Evolutionary conservation across 2,888 invertebrate genomes (phyloP), one percentile per base, ranked within the genome.

Genomic region (Endotricha flammealis): DNA sequence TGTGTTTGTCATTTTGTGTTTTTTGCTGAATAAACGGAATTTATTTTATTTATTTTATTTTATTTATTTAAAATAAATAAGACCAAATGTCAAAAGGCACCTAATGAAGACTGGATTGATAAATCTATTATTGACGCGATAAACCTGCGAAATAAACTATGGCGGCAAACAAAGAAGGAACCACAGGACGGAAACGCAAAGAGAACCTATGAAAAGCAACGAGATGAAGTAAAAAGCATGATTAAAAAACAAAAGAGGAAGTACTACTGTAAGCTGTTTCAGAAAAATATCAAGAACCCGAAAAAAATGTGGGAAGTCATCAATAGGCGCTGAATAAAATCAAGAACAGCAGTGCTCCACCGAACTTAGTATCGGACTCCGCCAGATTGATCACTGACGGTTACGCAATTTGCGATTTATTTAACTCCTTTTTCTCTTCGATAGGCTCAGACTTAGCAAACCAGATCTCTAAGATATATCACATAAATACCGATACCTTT

Each of bases 261-360:
- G 3, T 34, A 34, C 16, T 34, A 20, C 20, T 16, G 20, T 20
- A 28, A 12, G 9, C 10, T 28, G 10, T 29, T 35, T 10, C n/a
- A 35, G 13, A 12, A 35, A 1, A 29, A 14, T 11, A 7, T 23
- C 24, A 28, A 35, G 23, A 29, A 35, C 7, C 35, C 29, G 6
- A 35, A 35, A 22, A 35, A 29, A 35, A 35, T 35, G 35, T 35
- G 35, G 35, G 35, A 35, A 35, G 12, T 35, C 6, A 29, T 35
- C n/a, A 35, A 35, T 10, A 29, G 13, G 28, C 29, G 29, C 10
- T 22, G 14, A 35, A 35, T 4, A 35, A 35, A 35, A 27, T 13
- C 11, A 35, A 29, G 14, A 20, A 22, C 11, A 29, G 29, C 29
- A 12, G 7, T 35, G 35, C 35, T 35, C 14, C 14, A 23, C 29